These are phyloP conservation scores for Helleia helle DNA, from an alignment of 2,888 invertebrate genomes.

Conservation along the genomic window DNA sequence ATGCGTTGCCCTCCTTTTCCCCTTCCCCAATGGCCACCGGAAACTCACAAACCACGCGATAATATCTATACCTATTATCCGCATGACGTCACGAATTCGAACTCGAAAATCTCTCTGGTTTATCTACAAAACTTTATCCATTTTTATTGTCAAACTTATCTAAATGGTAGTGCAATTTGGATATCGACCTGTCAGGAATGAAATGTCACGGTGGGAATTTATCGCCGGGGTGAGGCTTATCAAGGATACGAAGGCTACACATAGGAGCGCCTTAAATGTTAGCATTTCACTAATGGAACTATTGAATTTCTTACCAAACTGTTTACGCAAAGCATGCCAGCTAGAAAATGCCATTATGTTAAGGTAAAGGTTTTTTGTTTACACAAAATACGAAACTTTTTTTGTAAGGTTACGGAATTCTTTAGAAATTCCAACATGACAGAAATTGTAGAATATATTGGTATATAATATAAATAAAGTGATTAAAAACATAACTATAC, in stretches of 20 bases:
- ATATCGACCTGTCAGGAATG: slow-evolving; percentile 58
- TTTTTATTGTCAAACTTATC: slow-evolving; percentile 59
- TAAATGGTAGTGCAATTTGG: slow-evolving; percentile 63
- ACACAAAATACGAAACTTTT: background rate
- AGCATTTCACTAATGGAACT: slow-evolving; percentile 54
- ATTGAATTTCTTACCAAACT: slow-evolving; percentile 36
- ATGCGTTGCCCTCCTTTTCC: no score
- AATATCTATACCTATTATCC: no score
- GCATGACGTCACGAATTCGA: no score
- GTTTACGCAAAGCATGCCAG: slow-evolving; percentile 24
- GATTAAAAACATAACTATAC: no score
- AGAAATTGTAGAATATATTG: no score
- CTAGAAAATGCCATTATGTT: background rate
- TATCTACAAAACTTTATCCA: slow-evolving; percentile 33
- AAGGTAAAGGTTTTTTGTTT: no score
- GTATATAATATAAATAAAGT: no score
- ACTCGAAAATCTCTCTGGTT: background rate
- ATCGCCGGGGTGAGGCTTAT: slow-evolving; percentile 49
- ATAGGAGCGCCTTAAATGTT: slow-evolving; percentile 51
- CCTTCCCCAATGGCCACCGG: no score
- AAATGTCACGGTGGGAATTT: slow-evolving; percentile 63
- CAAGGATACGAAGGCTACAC: slow-evolving; percentile 46
- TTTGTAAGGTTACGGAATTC: no score
- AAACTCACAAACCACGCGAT: no score
- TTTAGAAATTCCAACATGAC: no score